phyloP scores from a whole-genome alignment of 35 echinoderm and acorn worm species.

The Anneissia japonica region DNA sequence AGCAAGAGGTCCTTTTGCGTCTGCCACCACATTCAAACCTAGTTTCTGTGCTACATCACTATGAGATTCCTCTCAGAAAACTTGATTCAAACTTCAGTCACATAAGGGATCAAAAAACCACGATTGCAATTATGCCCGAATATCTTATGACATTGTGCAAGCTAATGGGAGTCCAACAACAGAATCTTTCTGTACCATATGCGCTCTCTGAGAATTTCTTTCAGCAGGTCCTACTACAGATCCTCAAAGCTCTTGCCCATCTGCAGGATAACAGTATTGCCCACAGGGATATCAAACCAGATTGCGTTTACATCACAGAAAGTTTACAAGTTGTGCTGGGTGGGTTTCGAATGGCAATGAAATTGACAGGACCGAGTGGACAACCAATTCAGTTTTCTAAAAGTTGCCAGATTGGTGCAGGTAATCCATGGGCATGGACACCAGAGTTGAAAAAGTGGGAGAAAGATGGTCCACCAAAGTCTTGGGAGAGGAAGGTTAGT shows the following conservation, averaged over 20 bases:
- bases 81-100: background rate
- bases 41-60: background rate
- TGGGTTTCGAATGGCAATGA: constrained; percentile 36
- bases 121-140: constrained; percentile 30
- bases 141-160: constrained; percentile 11
- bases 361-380: background rate
- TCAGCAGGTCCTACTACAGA: constrained; percentile 14
- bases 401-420: constrained; percentile 31
- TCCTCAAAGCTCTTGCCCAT: constrained; percentile 21
- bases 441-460: constrained; percentile 30
- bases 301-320: constrained; percentile 5
- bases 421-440: constrained; percentile 31
- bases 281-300: constrained; percentile 35
- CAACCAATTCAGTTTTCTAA: constrained; percentile 39
- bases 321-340: constrained; percentile 20
- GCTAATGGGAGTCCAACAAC: background rate
- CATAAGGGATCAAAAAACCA: background rate
- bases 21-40: background rate
- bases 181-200: background rate
- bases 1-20: background rate
- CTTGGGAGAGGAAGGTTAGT: constrained; percentile 34
- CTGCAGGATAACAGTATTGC: constrained; percentile 20
- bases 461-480: constrained; percentile 37
- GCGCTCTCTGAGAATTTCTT: background rate
- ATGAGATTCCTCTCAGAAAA: background rate